Conservation (phyloP, 2,888 invertebrate genomes). For the Argynnis bischoffii region DNA sequence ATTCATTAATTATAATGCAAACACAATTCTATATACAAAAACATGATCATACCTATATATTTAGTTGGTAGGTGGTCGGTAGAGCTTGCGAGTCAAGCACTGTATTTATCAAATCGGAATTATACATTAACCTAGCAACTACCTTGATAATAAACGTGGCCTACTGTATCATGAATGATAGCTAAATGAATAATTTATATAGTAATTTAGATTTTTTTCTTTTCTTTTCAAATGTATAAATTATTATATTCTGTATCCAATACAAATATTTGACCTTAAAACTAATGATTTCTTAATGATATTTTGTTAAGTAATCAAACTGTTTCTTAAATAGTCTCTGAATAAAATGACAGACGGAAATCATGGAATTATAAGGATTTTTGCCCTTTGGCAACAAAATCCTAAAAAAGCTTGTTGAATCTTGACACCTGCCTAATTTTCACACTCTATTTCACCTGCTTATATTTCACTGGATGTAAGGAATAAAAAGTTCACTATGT, state of each 20-base stretch:
- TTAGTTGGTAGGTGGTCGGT: no score
- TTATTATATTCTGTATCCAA: constrained; percentile 4
- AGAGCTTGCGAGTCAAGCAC: background rate
- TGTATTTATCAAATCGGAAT: constrained; percentile 14
- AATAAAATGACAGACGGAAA: background rate
- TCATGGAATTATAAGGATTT: no score
- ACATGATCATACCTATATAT: no score
- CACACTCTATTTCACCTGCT: no score
- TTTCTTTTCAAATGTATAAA: constrained; percentile 1
- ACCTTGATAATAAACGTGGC: constrained; percentile 27
- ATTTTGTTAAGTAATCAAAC: background rate
- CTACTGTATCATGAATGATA: constrained; percentile 15
- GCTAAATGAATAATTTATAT: constrained; percentile 22
- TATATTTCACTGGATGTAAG: no score
- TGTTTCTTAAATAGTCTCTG: background rate
- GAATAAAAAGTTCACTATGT: no score
- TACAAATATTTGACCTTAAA: constrained; percentile 12
- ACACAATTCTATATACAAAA: no score
- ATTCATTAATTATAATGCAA: no score
- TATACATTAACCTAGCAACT: constrained; percentile 24
- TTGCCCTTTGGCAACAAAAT: no score
- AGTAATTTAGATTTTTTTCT: constrained; percentile 7
- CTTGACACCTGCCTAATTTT: no score
- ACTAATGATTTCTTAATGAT: constrained; percentile 11
- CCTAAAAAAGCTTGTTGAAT: no score